Percentiles rank a stretch among this genome's conserved stretches.
Conservation (phyloP, 2,113 vertebrate genomes). For the Glaucidium brasilianum region DNA sequence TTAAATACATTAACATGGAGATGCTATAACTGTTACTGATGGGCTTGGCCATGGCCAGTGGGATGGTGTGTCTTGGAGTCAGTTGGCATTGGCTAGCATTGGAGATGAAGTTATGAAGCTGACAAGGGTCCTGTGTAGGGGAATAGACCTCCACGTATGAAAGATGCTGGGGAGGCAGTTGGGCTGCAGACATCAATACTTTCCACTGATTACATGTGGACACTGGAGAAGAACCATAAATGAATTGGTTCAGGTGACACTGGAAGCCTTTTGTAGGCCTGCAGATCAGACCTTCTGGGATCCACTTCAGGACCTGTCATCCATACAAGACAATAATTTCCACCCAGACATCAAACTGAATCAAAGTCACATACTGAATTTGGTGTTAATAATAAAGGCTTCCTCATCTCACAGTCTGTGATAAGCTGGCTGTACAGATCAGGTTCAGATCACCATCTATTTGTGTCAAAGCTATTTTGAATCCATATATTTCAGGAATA, state of each 20-base stretch:
- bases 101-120: neutral
- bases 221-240: neutral
- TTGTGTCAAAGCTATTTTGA: neutral
- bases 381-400: neutral
- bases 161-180: neutral
- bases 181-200: neutral
- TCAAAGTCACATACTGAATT: too few relatives aligned
- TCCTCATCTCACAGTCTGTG: neutral
- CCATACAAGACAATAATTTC: neutral
- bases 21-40: too few relatives aligned
- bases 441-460: neutral
- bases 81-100: too few relatives aligned
- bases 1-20: too few relatives aligned
- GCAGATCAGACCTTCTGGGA: neutral
- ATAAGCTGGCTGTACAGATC: neutral
- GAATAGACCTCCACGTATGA: rapidly evolving
- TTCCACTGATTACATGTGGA: neutral
- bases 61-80: too few relatives aligned
- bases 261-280: neutral
- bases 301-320: neutral
- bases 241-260: neutral
- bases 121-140: neutral
- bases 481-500: neutral
- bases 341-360: neutral
- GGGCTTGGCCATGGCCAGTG: too few relatives aligned